Percentiles rank a stretch among this genome's conserved stretches.
Conservation (phyloP, 2,888 invertebrate genomes). For the Caenorhabditis sinica region DNA sequence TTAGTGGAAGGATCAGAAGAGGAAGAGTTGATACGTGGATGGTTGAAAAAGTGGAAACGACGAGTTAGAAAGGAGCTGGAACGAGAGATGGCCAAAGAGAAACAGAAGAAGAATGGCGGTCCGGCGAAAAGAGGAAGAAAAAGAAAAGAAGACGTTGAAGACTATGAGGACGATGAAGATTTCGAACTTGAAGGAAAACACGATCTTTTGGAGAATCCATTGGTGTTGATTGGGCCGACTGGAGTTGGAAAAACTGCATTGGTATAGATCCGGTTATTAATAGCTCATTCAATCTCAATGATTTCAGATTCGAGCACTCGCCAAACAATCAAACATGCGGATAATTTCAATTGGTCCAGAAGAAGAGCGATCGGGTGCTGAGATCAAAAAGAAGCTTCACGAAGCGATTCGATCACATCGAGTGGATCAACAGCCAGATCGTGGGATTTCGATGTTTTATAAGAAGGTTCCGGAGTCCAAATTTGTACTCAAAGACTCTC, state of each 20-base stretch:
- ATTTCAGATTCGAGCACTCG: constrained; percentile 48
- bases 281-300: neutral
- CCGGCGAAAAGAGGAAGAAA: constrained; percentile 4
- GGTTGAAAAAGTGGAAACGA: constrained; percentile 56
- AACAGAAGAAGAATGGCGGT: constrained; percentile 9
- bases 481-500: neutral
- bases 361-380: constrained; percentile 35
- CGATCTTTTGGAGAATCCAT: constrained; percentile 45
- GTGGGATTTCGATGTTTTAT: neutral
- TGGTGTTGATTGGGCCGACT: constrained; percentile 58
- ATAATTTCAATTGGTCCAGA: constrained; percentile 50
- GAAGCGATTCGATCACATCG: constrained; percentile 60
- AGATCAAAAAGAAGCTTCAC: constrained; percentile 40
- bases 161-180: constrained; percentile 40
- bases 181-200: constrained; percentile 15
- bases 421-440: constrained; percentile 26
- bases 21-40: neutral
- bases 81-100: constrained; percentile 2
- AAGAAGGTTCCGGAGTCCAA: neutral
- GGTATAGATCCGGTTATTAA: constrained; percentile 24
- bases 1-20: constrained; percentile 46
- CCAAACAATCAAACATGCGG: constrained; percentile 58
- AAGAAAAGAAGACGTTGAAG: constrained; percentile 21
- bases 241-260: constrained; percentile 65
- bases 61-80: constrained; percentile 47